Conservation (phyloP, 2,113 vertebrate genomes). For the Gasterosteus nipponicus region DNA sequence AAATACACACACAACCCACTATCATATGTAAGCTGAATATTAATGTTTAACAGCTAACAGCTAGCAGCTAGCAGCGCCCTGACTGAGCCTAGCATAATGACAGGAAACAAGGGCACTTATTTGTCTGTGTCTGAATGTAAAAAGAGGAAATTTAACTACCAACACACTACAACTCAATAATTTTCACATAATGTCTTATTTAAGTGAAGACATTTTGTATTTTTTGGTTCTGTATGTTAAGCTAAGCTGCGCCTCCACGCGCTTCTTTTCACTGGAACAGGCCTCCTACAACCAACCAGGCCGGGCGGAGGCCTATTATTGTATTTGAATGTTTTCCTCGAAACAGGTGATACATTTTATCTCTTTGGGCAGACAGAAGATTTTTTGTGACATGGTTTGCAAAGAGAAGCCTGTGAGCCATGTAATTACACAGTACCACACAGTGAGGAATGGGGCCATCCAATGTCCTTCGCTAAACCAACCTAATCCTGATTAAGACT, state of each 20-base stretch:
- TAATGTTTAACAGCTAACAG: too few species aligned
- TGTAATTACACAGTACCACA: not conserved
- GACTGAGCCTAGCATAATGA: not conserved
- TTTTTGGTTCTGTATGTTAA: not conserved
- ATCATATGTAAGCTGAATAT: not conserved
- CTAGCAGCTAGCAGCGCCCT: not conserved
- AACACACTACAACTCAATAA: not conserved
- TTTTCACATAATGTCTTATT: not conserved
- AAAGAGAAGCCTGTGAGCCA: not conserved
- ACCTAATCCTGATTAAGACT: slow-evolving; percentile 7
- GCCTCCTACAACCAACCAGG: not conserved
- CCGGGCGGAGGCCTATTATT: not conserved
- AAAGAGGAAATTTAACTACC: not conserved
- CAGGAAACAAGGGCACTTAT: not conserved
- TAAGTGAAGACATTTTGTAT: not conserved
- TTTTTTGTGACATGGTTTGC: not conserved
- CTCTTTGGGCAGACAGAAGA: not conserved
- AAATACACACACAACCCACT: not conserved
- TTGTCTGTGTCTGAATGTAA: not conserved
- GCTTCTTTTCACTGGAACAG: not conserved
- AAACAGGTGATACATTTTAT: not conserved
- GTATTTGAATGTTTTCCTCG: not conserved
- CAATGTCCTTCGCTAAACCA: not conserved
- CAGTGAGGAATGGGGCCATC: not conserved
- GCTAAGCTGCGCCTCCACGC: not conserved